phyloP scores from a whole-genome alignment of 2,797 vertebrate genomes.

The Darevskia nairensis region DNA sequence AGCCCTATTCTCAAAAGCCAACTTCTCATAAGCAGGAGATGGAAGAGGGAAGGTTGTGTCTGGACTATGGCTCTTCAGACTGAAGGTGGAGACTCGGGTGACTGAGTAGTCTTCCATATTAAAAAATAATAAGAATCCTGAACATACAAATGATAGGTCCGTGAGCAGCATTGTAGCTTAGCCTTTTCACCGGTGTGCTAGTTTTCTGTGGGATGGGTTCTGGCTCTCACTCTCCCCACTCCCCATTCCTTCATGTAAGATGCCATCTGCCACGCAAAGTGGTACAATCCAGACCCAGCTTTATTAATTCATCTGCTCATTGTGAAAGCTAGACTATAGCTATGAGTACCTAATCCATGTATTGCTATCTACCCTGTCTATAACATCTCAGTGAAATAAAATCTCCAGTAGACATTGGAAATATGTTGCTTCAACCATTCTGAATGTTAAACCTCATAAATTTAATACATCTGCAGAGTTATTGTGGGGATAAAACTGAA shows the following conservation, averaged over 20 bases:
- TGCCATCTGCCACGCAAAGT: background rate
- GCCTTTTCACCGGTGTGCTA: background rate
- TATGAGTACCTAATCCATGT: background rate
- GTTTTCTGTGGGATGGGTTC: too few species aligned
- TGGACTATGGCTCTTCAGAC: background rate
- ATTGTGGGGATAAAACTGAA: background rate
- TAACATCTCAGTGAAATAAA: background rate
- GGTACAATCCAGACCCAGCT: background rate
- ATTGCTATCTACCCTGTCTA: too few species aligned
- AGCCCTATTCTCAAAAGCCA: background rate
- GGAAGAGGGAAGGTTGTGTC: background rate
- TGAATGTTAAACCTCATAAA: background rate
- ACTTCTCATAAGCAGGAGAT: background rate
- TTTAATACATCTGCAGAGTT: background rate
- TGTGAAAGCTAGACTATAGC: background rate
- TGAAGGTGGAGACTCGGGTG: background rate
- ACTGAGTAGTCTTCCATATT: background rate
- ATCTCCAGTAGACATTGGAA: background rate
- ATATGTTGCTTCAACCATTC: background rate
- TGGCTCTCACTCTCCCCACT: too few species aligned
- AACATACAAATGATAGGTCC: background rate
- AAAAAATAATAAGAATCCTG: background rate
- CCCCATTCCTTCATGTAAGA: background rate
- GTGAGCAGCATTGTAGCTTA: background rate
- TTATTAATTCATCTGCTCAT: background rate